Evolutionary conservation across 2,113 vertebrate species (phyloP).

Genomic region (Prietella phreatophila): DNA sequence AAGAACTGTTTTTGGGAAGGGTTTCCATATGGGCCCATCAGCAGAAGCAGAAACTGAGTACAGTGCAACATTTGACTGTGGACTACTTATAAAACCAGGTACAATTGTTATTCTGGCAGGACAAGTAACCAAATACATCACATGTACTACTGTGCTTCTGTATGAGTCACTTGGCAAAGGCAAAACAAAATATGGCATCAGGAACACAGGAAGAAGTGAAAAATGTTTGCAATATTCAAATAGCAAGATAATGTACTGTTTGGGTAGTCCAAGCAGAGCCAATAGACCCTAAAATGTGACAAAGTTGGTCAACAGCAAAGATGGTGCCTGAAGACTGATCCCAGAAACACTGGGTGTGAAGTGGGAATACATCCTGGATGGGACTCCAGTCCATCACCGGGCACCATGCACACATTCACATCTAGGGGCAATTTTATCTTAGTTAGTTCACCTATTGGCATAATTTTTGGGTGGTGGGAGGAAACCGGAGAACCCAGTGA

Average conservation of each 20-base stretch:
- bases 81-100: background rate
- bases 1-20: background rate
- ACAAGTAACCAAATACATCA: background rate
- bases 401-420: background rate
- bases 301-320: background rate
- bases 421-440: background rate
- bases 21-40: background rate
- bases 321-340: background rate
- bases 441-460: background rate
- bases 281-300: background rate
- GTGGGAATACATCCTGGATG: background rate
- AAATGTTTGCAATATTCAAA: background rate
- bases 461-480: background rate
- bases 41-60: background rate
- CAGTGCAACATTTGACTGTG: background rate
- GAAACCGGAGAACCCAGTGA: background rate
- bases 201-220: background rate
- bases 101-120: background rate
- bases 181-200: background rate
- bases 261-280: background rate
- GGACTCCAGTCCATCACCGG: background rate
- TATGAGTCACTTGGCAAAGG: background rate
- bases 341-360: background rate
- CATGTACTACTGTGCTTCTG: background rate
- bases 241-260: background rate